These are phyloP conservation scores for Pyrgus malvae DNA, from an alignment of 2,888 invertebrate genomes.

Conservation along the genomic window DNA sequence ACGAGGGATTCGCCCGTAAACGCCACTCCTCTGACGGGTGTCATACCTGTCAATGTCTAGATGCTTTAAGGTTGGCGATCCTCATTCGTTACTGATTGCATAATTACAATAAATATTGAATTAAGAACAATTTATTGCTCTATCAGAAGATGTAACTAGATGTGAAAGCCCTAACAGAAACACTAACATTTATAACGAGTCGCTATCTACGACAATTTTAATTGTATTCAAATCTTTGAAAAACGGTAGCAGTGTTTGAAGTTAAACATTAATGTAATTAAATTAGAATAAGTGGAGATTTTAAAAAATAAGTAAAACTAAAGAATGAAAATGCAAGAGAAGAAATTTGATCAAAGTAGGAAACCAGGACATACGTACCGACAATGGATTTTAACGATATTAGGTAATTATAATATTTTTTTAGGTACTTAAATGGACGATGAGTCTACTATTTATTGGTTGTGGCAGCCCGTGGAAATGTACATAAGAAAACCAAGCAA, in stretches of 20 bases:
- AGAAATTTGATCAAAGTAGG: neutral
- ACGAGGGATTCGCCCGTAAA: no score
- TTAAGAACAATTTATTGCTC: no score
- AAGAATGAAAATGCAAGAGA: neutral
- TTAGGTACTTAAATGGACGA: no score
- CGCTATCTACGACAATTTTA: neutral
- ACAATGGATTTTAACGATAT: conserved; percentile 39
- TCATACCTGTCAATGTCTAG: no score
- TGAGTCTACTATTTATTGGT: no score
- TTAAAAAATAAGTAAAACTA: neutral
- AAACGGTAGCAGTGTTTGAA: neutral
- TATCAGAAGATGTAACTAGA: no score
- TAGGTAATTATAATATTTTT: conserved; percentile 32
- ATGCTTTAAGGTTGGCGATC: no score
- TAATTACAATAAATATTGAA: no score
- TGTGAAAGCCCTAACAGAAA: conserved; percentile 1
- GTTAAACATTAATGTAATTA: neutral
- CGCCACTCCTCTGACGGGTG: no score
- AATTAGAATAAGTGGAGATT: neutral
- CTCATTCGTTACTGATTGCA: no score
- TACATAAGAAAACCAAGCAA: no score
- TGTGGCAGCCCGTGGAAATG: no score
- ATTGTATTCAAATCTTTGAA: neutral
- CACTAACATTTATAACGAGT: conserved; percentile 5
- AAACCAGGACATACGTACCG: conserved; percentile 33